Conservation (phyloP, 2,113 vertebrate species). For the Pipa parva region DNA sequence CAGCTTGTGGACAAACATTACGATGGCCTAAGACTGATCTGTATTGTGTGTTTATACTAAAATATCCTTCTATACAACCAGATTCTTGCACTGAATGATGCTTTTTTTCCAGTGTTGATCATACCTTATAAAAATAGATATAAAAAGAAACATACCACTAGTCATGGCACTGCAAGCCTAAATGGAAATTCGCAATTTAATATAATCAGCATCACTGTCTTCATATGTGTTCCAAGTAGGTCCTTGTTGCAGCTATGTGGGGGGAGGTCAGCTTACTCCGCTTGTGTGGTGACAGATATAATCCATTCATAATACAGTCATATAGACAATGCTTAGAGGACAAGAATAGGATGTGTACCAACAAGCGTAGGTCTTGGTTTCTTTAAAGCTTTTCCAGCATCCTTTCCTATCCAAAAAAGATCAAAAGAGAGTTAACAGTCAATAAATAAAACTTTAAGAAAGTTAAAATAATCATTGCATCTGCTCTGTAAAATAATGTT, state of each 20-base stretch:
- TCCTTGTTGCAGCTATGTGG: conserved; percentile 1
- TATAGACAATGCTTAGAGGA: background rate
- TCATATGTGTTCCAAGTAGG: conserved; percentile 26
- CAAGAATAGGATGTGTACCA: background rate
- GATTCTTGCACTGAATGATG: conserved; percentile 9
- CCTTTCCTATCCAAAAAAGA: conserved; percentile 9
- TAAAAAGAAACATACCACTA: conserved; percentile 10
- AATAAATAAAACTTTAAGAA: no score
- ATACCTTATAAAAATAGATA: conserved; percentile 15
- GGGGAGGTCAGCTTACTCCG: background rate
- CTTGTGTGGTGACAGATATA: background rate
- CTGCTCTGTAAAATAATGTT: no score
- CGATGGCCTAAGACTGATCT: no score
- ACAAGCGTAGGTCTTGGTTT: background rate
- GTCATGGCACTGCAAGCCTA: conserved; percentile 29
- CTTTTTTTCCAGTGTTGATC: background rate
- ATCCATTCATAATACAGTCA: background rate
- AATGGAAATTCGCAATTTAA: conserved; percentile 34
- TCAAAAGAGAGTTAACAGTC: no score
- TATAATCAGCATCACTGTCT: conserved; percentile 41
- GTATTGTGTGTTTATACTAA: no score
- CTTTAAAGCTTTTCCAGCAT: background rate
- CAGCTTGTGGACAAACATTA: no score
- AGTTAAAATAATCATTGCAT: no score
- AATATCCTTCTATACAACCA: conserved; percentile 3